Evolutionary conservation across 1,140 invertebrate species (phyloP).

Genomic region (Drosophila funebris): DNA sequence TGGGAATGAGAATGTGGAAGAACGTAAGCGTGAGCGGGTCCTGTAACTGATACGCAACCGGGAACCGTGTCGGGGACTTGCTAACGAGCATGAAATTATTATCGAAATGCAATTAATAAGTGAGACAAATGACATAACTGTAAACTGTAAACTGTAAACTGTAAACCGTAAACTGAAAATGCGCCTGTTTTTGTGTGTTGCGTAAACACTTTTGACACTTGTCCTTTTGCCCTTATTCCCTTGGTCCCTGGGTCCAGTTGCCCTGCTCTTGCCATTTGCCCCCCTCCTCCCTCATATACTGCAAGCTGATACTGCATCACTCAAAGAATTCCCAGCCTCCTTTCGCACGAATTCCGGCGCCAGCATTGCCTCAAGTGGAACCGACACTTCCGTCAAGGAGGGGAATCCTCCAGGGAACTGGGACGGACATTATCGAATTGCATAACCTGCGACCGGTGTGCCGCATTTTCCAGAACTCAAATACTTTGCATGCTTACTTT

Average conservation of each 20-base stretch:
- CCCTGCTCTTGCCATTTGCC: conserved; percentile 12
- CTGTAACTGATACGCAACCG: conserved; percentile 68
- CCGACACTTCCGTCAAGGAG: conserved; percentile 55
- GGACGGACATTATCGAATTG: conserved; percentile 1
- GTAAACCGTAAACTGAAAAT: not conserved
- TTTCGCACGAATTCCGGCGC: conserved; percentile 74
- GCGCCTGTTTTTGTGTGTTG: conserved; percentile 43
- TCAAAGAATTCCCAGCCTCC: conserved; percentile 27
- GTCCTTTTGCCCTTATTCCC: conserved; percentile 18
- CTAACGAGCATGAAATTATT: conserved; percentile 81
- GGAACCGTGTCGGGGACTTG: conserved; percentile 20
- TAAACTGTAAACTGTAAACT: not conserved
- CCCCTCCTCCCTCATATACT: not conserved
- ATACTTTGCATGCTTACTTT: conserved; percentile 7
- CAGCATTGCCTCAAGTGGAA: conserved; percentile 54
- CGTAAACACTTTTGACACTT: conserved; percentile 66
- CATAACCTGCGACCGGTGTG: conserved; percentile 14
- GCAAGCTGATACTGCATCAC: not conserved
- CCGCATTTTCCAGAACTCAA: conserved; percentile 11
- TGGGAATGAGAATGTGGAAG: not conserved
- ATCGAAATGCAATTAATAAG: conserved; percentile 78
- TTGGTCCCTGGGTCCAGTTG: not conserved
- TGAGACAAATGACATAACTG: conserved; percentile 41
- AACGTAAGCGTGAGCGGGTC: conserved; percentile 1
- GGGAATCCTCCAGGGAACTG: conserved; percentile 18